phyloP scores from a whole-genome alignment of 2,113 vertebrate genomes.

The Sapajus apella region DNA sequence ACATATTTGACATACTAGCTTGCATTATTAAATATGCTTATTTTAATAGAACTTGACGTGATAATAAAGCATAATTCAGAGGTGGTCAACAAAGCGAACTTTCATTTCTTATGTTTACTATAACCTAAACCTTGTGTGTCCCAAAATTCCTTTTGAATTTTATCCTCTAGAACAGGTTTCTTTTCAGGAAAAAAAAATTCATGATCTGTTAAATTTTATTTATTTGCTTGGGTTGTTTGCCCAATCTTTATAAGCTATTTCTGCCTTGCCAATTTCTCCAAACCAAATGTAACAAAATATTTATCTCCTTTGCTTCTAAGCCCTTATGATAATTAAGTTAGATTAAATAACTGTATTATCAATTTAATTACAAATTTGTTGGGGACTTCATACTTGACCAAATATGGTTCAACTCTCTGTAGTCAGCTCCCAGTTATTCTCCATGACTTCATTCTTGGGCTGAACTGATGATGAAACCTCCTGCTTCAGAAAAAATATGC shows the following conservation, averaged over 20 bases:
- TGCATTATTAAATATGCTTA: neutral
- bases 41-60: conserved; percentile 21
- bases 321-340: neutral
- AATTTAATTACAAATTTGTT: neutral
- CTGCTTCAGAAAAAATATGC: neutral
- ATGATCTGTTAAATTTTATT: conserved; percentile 25
- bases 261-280: conserved; percentile 17
- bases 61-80: neutral
- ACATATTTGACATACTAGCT: neutral
- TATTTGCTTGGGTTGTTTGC: neutral
- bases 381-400: neutral
- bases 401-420: neutral
- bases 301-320: neutral
- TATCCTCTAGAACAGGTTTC: neutral
- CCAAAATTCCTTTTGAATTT: conserved; percentile 21
- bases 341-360: conserved; percentile 22
- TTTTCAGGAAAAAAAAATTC: neutral
- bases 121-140: neutral
- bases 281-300: neutral
- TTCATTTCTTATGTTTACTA: conserved; percentile 3
- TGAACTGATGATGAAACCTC: neutral
- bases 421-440: neutral
- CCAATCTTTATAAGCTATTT: neutral
- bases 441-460: neutral
- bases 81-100: conserved; percentile 21